phyloP scores from a whole-genome alignment of 2,888 invertebrate genomes.

The Neoscelio sp. region DNA sequence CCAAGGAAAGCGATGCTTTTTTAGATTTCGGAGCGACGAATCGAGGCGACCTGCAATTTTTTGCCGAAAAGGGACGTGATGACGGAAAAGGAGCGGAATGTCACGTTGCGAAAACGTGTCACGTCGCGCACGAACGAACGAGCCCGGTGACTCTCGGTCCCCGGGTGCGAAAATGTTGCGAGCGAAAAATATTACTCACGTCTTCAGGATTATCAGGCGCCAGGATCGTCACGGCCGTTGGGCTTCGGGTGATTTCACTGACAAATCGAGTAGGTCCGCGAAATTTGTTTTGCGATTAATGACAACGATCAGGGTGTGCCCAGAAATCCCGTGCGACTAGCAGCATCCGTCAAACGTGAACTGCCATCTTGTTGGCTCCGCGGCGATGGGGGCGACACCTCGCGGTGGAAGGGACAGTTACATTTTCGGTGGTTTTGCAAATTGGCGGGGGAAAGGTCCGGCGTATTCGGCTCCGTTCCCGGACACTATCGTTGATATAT shows the following conservation, averaged over 20 bases:
- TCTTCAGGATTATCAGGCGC: neutral
- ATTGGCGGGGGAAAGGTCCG: too few species aligned
- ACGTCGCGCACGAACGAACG: slow-evolving; percentile 13
- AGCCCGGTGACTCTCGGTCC: slow-evolving; percentile 15
- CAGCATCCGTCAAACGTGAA: slow-evolving; percentile 62
- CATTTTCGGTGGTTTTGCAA: neutral
- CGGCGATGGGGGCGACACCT: slow-evolving; percentile 32
- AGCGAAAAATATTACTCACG: slow-evolving; percentile 54
- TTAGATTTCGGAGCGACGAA: slow-evolving; percentile 12
- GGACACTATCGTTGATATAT: too few species aligned
- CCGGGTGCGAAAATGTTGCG: slow-evolving; percentile 17
- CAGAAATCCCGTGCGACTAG: slow-evolving; percentile 57
- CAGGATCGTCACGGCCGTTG: slow-evolving; percentile 20
- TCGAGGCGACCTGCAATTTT: slow-evolving; percentile 4
- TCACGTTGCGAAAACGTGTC: slow-evolving; percentile 43
- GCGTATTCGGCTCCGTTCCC: too few species aligned
- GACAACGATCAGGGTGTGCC: slow-evolving; percentile 52
- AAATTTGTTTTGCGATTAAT: slow-evolving; percentile 11
- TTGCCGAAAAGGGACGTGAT: neutral
- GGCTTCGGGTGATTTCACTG: neutral
- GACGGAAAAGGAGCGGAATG: slow-evolving; percentile 6
- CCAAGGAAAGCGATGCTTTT: too few species aligned
- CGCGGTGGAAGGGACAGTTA: slow-evolving; percentile 6
- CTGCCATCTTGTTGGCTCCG: slow-evolving; percentile 59
- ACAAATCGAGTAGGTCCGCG: neutral